Conservation (phyloP, 1,140 invertebrate genomes). For the Drosophila hydei region DNA sequence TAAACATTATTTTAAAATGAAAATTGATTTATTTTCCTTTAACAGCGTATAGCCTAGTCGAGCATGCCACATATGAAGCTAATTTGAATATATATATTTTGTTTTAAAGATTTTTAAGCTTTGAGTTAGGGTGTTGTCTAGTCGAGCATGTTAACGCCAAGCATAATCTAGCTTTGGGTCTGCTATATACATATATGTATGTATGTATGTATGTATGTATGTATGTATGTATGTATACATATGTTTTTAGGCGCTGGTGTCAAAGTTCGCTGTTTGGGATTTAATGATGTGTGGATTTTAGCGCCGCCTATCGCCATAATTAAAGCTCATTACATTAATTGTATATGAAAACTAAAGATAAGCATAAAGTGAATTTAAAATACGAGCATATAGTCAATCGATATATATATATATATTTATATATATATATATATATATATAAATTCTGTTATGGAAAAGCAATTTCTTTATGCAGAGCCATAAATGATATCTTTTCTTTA, state of each 20-base stretch:
- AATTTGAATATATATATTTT: too few species aligned
- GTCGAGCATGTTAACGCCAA: neutral
- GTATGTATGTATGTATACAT: neutral
- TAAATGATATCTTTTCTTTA: neutral
- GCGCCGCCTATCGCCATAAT: conserved; percentile 55
- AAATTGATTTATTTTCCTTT: too few species aligned
- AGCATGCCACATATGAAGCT: too few species aligned
- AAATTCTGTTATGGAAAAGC: too few species aligned
- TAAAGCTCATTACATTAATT: conserved; percentile 64
- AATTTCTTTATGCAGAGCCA: neutral
- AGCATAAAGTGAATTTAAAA: conserved; percentile 13
- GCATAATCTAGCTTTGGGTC: conserved; percentile 36
- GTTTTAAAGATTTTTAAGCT: too few species aligned
- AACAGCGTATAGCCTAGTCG: conserved; percentile 19
- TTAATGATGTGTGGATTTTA: conserved; percentile 51
- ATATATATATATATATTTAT: neutral
- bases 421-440: too few species aligned
- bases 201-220: neutral
- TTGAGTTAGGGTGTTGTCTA: neutral
- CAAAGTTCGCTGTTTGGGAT: conserved; percentile 54
- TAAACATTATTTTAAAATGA: too few species aligned
- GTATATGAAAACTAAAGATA: conserved; percentile 28
- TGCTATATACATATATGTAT: neutral
- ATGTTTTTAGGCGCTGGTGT: conserved; percentile 34
- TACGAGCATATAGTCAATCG: neutral